phyloP scores from a whole-genome alignment of 2,797 vertebrate species.

The Sebastes dallii region DNA sequence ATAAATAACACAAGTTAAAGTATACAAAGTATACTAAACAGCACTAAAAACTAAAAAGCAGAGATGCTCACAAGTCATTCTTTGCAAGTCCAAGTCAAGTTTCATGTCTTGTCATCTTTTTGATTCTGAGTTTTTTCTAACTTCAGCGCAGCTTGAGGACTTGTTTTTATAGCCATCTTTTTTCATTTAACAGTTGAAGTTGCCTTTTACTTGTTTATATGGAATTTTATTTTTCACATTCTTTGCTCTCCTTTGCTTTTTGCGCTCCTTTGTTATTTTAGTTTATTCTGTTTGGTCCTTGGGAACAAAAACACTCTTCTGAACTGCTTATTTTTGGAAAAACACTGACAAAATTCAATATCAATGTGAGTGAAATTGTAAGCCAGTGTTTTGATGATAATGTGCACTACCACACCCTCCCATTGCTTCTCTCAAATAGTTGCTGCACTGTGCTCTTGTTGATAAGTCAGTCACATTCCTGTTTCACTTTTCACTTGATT shows the following conservation, averaged over 20 bases:
- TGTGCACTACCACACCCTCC: constrained; percentile 1
- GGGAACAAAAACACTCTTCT: not conserved
- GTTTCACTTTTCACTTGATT: not conserved
- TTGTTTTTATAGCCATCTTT: not conserved
- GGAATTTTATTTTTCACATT: not conserved
- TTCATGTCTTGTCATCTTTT: not conserved
- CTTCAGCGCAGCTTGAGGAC: not conserved
- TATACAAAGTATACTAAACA: no score
- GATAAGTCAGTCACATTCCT: constrained; percentile 3
- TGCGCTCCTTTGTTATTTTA: not conserved
- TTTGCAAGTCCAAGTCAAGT: no score
- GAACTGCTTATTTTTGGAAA: not conserved
- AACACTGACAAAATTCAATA: not conserved
- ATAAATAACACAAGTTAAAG: no score
- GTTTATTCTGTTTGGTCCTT: not conserved
- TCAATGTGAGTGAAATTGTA: not conserved
- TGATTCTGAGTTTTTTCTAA: not conserved
- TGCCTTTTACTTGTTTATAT: not conserved
- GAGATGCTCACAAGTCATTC: no score
- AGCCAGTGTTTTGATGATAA: constrained; percentile 1
- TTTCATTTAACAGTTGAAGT: not conserved
- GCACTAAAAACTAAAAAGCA: no score
- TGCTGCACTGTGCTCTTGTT: not conserved
- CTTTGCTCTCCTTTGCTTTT: not conserved
- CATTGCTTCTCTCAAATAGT: not conserved